phyloP scores from a whole-genome alignment of 2,888 invertebrate species.

The Drosophila quinaria region DNA sequence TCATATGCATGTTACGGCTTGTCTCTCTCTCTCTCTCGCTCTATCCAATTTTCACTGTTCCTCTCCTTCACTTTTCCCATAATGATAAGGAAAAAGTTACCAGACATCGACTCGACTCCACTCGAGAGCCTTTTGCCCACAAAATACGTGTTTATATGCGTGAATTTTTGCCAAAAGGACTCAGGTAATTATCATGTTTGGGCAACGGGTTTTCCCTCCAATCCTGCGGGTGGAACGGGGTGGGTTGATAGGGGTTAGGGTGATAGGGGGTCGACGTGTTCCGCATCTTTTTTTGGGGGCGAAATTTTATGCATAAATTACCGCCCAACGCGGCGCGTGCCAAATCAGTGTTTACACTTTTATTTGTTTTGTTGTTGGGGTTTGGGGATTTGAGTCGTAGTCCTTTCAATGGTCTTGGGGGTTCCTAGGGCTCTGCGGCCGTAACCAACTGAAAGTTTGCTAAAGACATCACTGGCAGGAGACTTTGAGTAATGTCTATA shows the following conservation, averaged over 20 bases:
- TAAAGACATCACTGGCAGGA: conserved; percentile 64
- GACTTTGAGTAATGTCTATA: conserved; percentile 74
- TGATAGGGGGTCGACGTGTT: conserved; percentile 13
- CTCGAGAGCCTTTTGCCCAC: conserved; percentile 40
- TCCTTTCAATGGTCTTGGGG: conserved; percentile 21
- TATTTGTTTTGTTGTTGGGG: conserved; percentile 60
- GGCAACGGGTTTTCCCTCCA: conserved; percentile 56
- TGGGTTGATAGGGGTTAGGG: background rate
- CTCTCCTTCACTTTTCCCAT: conserved; percentile 13
- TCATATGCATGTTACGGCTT: conserved; percentile 72
- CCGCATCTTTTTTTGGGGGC: conserved; percentile 31
- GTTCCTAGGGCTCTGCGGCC: conserved; percentile 38
- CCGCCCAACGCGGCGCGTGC: conserved; percentile 68
- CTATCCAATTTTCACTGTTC: background rate
- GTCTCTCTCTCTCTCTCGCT: conserved; percentile 8
- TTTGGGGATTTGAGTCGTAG: background rate
- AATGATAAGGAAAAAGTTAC: conserved; percentile 77
- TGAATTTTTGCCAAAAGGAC: conserved; percentile 73
- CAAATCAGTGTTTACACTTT: conserved; percentile 81
- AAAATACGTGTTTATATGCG: conserved; percentile 81
- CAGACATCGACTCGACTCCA: conserved; percentile 58
- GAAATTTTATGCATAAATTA: conserved; percentile 74
- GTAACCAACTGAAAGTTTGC: conserved; percentile 48
- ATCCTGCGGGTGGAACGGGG: background rate
- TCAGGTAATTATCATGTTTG: conserved; percentile 81